phyloP scores from a whole-genome alignment of 2,888 invertebrate genomes.

The Acrobasis suavella region DNA sequence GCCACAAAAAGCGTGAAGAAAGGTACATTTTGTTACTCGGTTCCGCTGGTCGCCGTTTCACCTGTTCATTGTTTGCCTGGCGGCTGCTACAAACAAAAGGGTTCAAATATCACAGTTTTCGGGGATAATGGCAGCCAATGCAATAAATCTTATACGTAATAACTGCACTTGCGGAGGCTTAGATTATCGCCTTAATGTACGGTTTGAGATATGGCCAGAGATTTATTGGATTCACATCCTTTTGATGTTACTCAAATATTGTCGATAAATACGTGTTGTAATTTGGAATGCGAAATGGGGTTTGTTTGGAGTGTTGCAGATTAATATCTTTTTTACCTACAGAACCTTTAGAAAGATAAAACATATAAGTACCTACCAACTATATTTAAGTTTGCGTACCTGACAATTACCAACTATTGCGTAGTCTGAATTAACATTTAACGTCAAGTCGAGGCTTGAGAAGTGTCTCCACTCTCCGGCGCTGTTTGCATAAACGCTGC shows the following conservation, averaged over 20 bases:
- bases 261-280: neutral
- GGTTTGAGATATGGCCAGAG: constrained; percentile 58
- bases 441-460: constrained; percentile 5
- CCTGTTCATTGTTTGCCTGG: constrained; percentile 77
- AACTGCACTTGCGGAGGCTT: constrained; percentile 73
- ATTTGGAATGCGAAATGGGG: neutral
- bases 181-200: constrained; percentile 67
- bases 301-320: neutral
- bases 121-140: constrained; percentile 67
- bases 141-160: constrained; percentile 77
- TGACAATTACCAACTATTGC: neutral
- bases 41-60: constrained; percentile 63
- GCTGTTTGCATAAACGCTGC: constrained; percentile 33
- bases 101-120: constrained; percentile 79
- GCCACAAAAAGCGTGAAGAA: constrained; percentile 76
- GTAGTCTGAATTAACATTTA: constrained; percentile 4
- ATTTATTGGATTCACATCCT: constrained; percentile 54
- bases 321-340: neutral
- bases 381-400: neutral
- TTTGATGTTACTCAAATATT: constrained; percentile 19
- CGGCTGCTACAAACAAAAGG: constrained; percentile 75
- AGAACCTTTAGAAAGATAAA: neutral
- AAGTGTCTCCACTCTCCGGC: constrained; percentile 25
- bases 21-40: constrained; percentile 61
- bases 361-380: neutral